A percentile compares a stretch with the other conserved stretches of the same genome.
Conservation (phyloP, 1,140 invertebrate genomes). For the Brachionus rotundiformis region DNA sequence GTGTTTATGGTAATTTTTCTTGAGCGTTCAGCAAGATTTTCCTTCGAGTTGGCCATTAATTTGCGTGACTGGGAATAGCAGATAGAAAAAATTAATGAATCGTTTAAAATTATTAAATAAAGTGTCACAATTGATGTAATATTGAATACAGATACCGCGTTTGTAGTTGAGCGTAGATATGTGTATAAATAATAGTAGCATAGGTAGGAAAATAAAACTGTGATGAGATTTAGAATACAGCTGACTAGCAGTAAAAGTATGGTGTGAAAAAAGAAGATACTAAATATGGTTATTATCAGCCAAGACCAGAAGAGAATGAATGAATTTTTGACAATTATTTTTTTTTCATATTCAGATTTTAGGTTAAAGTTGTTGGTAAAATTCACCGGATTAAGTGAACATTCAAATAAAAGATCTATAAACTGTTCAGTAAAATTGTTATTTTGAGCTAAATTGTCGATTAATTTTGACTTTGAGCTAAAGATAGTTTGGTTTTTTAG, state of each 20-base stretch:
- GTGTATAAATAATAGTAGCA: background rate
- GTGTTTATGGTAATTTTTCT: conserved; percentile 3
- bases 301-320: background rate
- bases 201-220: background rate
- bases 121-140: background rate
- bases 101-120: conserved; percentile 9
- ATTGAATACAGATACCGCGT: background rate
- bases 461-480: background rate
- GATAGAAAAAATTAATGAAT: background rate
- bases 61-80: conserved; percentile 21
- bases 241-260: background rate
- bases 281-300: background rate
- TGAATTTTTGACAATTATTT: background rate
- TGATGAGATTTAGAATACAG: background rate
- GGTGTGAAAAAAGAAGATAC: conserved; percentile 33
- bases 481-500: background rate
- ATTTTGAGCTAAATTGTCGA: background rate
- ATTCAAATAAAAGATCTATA: background rate
- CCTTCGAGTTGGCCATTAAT: background rate
- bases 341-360: background rate
- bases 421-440: background rate
- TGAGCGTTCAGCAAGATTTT: background rate
- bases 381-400: background rate
- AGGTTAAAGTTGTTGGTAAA: background rate
- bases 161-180: background rate